Evolutionary conservation across 2,113 vertebrate genomes (phyloP).

Genomic region (Myotis davidii): DNA sequence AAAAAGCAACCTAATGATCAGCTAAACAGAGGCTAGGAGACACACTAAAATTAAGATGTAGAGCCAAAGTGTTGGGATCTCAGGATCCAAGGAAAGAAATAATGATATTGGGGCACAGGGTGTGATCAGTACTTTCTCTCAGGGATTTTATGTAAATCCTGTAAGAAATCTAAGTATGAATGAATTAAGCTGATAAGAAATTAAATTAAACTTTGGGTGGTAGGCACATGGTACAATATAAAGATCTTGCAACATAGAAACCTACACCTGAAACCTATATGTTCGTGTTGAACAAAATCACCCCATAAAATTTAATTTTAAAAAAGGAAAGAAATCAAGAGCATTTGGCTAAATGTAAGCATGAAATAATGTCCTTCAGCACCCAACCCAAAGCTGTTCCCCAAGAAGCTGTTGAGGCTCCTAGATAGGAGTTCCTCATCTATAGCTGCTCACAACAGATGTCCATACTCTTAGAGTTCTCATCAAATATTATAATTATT

Average conservation of each 20-base stretch:
- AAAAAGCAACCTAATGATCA: neutral
- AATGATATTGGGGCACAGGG: rapidly evolving
- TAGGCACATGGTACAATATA: too few species aligned
- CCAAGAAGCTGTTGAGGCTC: neutral
- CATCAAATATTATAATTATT: neutral
- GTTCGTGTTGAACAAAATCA: too few species aligned
- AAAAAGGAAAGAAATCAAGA: neutral
- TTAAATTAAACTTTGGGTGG: too few species aligned
- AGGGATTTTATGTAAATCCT: neutral
- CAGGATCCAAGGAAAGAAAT: neutral
- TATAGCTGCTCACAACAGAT: neutral
- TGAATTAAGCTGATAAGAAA: neutral
- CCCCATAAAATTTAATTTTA: too few species aligned
- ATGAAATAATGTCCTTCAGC: neutral
- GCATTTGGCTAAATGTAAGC: neutral
- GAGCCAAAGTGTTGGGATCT: neutral
- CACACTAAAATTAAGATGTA: neutral
- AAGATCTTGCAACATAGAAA: too few species aligned
- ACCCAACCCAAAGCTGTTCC: neutral
- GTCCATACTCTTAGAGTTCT: neutral
- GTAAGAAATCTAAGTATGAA: neutral
- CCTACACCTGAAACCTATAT: too few species aligned
- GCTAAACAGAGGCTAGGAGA: neutral
- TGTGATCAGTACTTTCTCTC: neutral
- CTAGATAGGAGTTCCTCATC: rapidly evolving